Percentiles rank a stretch among this genome's conserved stretches.
phyloP scores from a whole-genome alignment of 1,140 invertebrate species.

The Sitodiplosis mosellana region DNA sequence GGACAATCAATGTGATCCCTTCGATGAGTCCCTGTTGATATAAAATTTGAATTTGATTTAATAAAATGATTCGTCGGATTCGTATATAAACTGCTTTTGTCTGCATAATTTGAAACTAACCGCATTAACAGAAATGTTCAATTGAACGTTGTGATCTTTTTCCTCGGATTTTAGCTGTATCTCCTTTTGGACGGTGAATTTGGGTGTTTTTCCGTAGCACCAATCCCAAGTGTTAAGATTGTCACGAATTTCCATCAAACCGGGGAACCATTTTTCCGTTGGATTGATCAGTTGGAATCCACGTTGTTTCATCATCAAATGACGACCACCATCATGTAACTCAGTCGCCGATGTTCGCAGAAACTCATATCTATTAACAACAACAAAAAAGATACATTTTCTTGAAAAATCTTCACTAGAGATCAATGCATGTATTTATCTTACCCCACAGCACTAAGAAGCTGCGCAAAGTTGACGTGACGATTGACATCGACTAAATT shows the following conservation, averaged over 20 bases:
- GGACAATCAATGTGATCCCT: conserved; percentile 14
- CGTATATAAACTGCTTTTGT: not conserved
- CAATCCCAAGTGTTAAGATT: conserved; percentile 69
- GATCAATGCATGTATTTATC: not conserved
- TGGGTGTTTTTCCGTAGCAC: conserved; percentile 74
- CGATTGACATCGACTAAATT: conserved; percentile 58
- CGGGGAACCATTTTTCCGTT: conserved; percentile 70
- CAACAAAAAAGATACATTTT: not conserved
- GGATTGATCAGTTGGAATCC: conserved; percentile 75
- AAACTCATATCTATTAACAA: conserved; percentile 40
- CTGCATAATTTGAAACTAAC: conserved; percentile 6
- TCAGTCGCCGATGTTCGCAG: conserved; percentile 46
- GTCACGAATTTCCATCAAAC: conserved; percentile 40
- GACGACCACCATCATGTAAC: conserved; percentile 45
- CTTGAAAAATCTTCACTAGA: not conserved
- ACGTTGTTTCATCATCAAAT: conserved; percentile 44
- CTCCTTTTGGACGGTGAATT: conserved; percentile 44
- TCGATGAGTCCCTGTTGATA: conserved; percentile 16
- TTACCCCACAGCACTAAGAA: conserved; percentile 48
- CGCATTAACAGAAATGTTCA: conserved; percentile 18
- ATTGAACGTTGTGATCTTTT: conserved; percentile 15
- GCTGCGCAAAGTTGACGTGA: conserved; percentile 41
- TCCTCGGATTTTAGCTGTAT: conserved; percentile 16
- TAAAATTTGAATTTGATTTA: not conserved
- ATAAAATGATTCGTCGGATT: not conserved